Evolutionary conservation across 2,797 vertebrate genomes (phyloP).

Genomic region (Mormyrops boulengeri): DNA sequence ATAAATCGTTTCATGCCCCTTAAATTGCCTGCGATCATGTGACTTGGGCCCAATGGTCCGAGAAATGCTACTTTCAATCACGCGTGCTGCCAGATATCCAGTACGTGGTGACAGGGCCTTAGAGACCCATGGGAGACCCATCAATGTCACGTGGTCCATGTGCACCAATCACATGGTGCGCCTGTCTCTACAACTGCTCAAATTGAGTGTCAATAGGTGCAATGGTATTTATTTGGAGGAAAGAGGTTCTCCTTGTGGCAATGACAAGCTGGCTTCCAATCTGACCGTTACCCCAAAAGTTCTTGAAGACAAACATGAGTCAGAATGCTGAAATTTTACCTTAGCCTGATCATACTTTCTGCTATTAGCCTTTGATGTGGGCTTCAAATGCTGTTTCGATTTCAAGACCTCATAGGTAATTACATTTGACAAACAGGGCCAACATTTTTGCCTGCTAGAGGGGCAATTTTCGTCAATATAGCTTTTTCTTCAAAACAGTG

Average conservation of each 20-base stretch:
- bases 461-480: constrained; percentile 20
- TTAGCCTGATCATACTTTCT: background rate
- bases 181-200: constrained; percentile 37
- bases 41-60: background rate
- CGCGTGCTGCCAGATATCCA: constrained; percentile 11
- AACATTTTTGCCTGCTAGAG: background rate
- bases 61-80: constrained; percentile 13
- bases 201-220: constrained; percentile 39
- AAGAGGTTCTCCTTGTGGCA: background rate
- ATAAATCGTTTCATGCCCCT: background rate
- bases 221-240: constrained; percentile 40
- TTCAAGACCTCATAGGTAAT: background rate
- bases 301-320: background rate
- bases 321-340: background rate
- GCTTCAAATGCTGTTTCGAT: background rate
- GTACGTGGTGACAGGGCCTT: constrained; percentile 15
- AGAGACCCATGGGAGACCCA: background rate
- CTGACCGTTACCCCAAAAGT: background rate
- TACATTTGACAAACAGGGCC: background rate
- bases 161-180: background rate
- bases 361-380: background rate
- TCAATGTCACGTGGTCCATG: too few species aligned
- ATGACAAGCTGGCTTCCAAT: background rate
- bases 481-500: constrained; percentile 14
- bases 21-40: background rate